phyloP scores from a whole-genome alignment of 2,888 invertebrate genomes.

The Leptarthrus brevirostris region DNA sequence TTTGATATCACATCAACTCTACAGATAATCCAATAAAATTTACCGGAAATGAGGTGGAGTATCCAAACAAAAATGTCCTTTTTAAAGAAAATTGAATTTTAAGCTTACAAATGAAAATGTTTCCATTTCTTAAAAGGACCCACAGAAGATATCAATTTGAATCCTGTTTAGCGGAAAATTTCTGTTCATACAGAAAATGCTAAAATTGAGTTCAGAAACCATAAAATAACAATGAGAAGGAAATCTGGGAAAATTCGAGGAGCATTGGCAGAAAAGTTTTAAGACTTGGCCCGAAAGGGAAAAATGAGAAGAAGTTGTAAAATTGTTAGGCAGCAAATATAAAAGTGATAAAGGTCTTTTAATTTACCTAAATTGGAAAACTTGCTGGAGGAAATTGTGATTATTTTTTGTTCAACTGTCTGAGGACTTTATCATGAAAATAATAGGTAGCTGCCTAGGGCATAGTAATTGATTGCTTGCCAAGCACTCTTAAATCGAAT shows the following conservation, averaged over 20 bases:
- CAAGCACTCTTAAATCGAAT: not conserved
- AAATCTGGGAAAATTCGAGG: not conserved
- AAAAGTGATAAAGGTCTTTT: conserved; percentile 37
- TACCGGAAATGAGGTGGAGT: not conserved
- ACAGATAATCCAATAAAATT: too few relatives aligned
- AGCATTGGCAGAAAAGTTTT: not conserved
- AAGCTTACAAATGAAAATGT: not conserved
- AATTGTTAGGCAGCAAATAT: conserved; percentile 9
- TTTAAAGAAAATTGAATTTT: conserved; percentile 7
- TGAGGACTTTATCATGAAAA: not conserved
- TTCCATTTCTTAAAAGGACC: not conserved
- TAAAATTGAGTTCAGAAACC: conserved; percentile 20
- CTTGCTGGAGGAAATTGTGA: not conserved
- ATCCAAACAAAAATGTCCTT: not conserved
- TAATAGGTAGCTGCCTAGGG: not conserved
- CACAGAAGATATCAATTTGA: conserved; percentile 29
- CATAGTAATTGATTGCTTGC: conserved; percentile 25
- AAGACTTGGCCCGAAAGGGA: not conserved
- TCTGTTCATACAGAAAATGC: not conserved
- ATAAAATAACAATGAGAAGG: conserved; percentile 32
- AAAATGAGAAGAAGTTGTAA: conserved; percentile 31
- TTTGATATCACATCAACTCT: too few relatives aligned
- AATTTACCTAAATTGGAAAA: conserved; percentile 24
- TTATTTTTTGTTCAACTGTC: not conserved
- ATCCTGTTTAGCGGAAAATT: conserved; percentile 26